Evolutionary conservation across 2,888 invertebrate genomes (phyloP), one percentile per base, ranked within the genome.

Genomic region (Patella depressa): DNA sequence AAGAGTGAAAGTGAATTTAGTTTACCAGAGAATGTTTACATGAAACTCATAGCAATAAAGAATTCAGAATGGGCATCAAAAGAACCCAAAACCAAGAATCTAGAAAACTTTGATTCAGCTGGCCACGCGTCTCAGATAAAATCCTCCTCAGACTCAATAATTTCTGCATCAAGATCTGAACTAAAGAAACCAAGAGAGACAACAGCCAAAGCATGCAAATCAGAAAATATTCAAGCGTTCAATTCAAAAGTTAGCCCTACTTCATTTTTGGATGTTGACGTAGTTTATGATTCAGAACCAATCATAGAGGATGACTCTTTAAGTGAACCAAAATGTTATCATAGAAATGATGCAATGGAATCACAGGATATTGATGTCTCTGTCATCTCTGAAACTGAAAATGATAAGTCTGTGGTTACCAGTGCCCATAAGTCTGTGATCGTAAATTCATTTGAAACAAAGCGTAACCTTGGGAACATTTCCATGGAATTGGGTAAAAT

Each of bases 1-100:
- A 78, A 80, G 59, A 75, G 76, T 55, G 45, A 74, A 2, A 71
- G 76, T 73, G 85, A 85, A 55, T 87, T 87, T 80, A 78, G 76
- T 29, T 74, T 85, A 57, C 86, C 85, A 19, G 34, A 45, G 14
- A 70, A 77, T 57, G 72, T 75, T 15, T 80, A 69, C 77, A 76
- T 71, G 19, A 74, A 71, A 17, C 53, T 29, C 15, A n/a, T 71
- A n/a, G 53, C 65, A 17, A 57, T n/a, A 29, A 72, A 72, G 72
- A 17, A 53, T 11, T 55, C 54, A 7, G 53, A 72, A 55, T 12
- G 14, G 29, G 29, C 11, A 24, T n/a, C 17, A 45, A n/a, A 69
- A 55, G 53, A 17, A 7, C 15, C 29, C 59, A 15, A 17, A 17
- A 45, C 65, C n/a, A 69, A 34, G 55, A 54, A 14, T 12, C 15